Conservation (phyloP, 1,140 invertebrate species). For the Yoshiicerus persimilis region DNA sequence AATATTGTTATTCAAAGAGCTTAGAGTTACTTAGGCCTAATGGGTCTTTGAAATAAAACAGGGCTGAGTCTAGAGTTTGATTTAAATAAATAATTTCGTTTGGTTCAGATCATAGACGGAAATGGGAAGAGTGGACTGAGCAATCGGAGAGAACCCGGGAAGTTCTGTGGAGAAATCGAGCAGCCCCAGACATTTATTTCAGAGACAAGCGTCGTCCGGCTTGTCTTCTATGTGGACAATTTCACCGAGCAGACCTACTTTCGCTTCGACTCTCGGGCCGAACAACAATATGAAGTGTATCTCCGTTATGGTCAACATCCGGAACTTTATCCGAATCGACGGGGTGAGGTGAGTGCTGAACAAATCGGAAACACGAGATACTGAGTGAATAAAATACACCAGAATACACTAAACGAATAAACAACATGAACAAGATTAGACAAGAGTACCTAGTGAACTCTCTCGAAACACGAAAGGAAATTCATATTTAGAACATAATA, state of each 20-base stretch:
- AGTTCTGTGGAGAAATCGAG: constrained; percentile 89
- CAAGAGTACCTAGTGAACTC: background rate
- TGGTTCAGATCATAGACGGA: constrained; percentile 71
- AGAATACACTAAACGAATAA: background rate
- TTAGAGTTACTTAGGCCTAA: too few species aligned
- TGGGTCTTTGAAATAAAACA: background rate
- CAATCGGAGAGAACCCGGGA: constrained; percentile 80
- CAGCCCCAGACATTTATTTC: constrained; percentile 91
- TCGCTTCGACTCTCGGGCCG: constrained; percentile 74
- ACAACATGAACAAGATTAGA: background rate
- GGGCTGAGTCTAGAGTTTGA: background rate
- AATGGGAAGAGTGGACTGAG: constrained; percentile 82
- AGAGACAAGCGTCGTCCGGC: constrained; percentile 86
- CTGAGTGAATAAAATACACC: background rate
- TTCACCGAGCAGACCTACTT: constrained; percentile 87
- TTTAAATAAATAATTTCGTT: constrained; percentile 15
- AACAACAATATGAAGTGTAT: constrained; percentile 85
- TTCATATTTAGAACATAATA: background rate
- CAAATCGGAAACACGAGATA: background rate
- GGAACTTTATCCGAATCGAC: constrained; percentile 83
- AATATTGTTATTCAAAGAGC: background rate
- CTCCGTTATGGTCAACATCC: constrained; percentile 80
- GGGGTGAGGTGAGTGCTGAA: constrained; percentile 68
- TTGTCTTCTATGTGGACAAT: constrained; percentile 86
- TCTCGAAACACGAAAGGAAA: background rate